Percentiles rank a stretch among this genome's conserved stretches.
phyloP scores from a whole-genome alignment of 2,113 vertebrate species.

The Paracanthobrama guichenoti region DNA sequence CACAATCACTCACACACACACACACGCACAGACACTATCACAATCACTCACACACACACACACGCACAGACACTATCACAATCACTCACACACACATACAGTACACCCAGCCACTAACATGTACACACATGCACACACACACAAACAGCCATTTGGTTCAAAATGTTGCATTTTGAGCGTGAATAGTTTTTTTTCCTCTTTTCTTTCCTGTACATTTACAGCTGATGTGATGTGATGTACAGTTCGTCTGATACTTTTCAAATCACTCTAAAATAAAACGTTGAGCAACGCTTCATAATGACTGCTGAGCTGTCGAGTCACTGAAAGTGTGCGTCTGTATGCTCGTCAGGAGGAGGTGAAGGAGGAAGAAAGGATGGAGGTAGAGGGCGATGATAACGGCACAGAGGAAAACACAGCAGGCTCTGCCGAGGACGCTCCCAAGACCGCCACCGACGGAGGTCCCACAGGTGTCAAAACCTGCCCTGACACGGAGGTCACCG shows the following conservation, averaged over 20 bases:
- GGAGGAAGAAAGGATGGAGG: constrained; percentile 52
- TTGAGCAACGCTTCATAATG: neutral
- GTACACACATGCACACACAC: too few species aligned
- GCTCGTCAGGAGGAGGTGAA: constrained; percentile 53
- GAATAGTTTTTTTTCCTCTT: neutral
- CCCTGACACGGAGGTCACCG: neutral
- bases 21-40: too few species aligned
- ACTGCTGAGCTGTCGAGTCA: neutral
- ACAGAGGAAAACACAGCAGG: constrained; percentile 33
- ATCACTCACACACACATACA: too few species aligned
- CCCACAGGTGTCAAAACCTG: neutral
- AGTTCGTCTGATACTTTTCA: neutral
- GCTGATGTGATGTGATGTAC: neutral
- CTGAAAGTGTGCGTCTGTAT: neutral
- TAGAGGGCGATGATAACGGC: constrained; percentile 44
- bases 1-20: too few species aligned
- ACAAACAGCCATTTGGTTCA: neutral
- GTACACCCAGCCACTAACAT: too few species aligned
- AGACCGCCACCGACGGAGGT: neutral
- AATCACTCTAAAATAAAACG: neutral
- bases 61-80: too few species aligned
- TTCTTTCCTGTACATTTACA: neutral
- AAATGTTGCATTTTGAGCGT: neutral
- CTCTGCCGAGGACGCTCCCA: neutral
- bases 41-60: too few species aligned